Evolutionary conservation across 2,888 invertebrate genomes (phyloP), one percentile per base, ranked within the genome.

Genomic region (Galerucella nymphaeae): DNA sequence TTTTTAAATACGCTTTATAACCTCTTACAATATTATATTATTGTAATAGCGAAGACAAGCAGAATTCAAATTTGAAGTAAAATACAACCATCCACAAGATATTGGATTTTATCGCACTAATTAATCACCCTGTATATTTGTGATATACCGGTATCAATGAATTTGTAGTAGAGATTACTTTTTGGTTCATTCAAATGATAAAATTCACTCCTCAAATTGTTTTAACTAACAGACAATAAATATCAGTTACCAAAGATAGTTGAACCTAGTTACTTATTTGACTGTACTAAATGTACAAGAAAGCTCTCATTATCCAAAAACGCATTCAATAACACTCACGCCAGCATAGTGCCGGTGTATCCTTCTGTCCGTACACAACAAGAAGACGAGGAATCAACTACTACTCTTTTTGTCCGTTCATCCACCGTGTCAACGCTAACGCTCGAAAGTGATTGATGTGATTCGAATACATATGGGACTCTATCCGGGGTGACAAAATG

Each of bases 251-350:
- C 50, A 9, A 53, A 53, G 16, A 9, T n/a, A 16, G 3, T 53
- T 10, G 50, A 53, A 53, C 50, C n/a, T 53, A 53, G 8, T 53
- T 9, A 16, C 16, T 10, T 9, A 63, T 64, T 64, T 62, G 13
- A 57, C 66, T 58, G 65, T 38, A 50, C 64, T 58, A 59, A 30
- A 10, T 55, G 11, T 57, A 38, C 50, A 58, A 57, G 70, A 68
- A 62, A 66, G 66, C 61, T 72, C 63, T 58, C 14, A 14, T 23
- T 50, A 67, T 45, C 57, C 30, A 50, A 50, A 61, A 68, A 53
- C 68, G 61, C 14, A 41, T 66, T 66, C 66, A 66, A 53, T 55
- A 53, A 66, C 50, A 38, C 50, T 30, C 50, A 53, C 55, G 30
- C 20, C 57, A 42, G 42, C 42, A 38, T 41, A 45, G 45, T 10